Evolutionary conservation across 1,140 invertebrate species (phyloP).

Genomic region (Venturia canescens): DNA sequence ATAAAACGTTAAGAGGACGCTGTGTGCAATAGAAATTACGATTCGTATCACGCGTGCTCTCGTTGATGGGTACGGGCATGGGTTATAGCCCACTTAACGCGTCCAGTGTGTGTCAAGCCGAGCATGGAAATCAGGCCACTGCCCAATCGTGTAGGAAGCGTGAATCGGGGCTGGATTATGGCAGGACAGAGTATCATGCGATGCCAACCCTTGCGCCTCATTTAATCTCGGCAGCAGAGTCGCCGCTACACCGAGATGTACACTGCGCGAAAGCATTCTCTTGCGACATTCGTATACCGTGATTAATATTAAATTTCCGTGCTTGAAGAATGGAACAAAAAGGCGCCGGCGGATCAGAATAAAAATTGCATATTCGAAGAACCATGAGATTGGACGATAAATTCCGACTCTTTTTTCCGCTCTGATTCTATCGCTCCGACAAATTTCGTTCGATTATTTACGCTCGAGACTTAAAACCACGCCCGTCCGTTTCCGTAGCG

Average conservation of each 20-base stretch:
- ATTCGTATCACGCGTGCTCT: slow-evolving; percentile 2
- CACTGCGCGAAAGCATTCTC: not conserved
- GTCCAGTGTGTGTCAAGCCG: slow-evolving; percentile 9
- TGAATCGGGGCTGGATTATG: slow-evolving; percentile 13
- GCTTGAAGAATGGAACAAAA: not conserved
- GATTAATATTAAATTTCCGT: not conserved
- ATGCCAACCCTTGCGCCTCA: slow-evolving; percentile 13
- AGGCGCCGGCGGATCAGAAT: not conserved
- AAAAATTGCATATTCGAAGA: not conserved
- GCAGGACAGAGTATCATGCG: slow-evolving; percentile 2
- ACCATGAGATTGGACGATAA: not conserved
- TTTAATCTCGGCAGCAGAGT: not conserved
- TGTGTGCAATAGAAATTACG: slow-evolving; percentile 4
- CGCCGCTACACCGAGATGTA: not conserved
- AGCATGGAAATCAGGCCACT: slow-evolving; percentile 43
- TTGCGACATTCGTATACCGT: not conserved
- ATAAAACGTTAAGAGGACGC: not conserved
- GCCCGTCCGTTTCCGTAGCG: slow-evolving; percentile 6
- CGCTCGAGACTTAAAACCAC: not conserved
- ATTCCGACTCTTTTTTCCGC: not conserved
- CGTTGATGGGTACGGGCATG: not conserved
- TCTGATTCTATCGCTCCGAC: not conserved
- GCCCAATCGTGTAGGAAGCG: slow-evolving; percentile 27
- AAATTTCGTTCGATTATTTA: not conserved
- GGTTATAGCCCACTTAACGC: slow-evolving; percentile 7